Base-by-base conservation (phyloP, 2,797 vertebrate genomes). In the Odontamblyopus rebecca region DNA sequence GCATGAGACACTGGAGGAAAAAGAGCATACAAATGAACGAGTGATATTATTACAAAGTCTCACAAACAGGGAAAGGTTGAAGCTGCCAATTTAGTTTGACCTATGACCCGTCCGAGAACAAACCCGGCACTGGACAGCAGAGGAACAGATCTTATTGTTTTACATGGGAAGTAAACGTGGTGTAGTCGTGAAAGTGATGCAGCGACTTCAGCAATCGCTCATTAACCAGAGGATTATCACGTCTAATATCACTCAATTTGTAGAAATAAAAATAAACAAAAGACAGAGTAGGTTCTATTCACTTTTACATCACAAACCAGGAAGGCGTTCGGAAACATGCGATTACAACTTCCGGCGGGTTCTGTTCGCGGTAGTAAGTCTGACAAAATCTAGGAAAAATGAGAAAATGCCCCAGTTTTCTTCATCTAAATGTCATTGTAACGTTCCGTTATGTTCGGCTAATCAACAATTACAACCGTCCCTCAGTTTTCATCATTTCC, bases 1-100 rank as follows among this genome's bases (percentile, higher is more conserved):
- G 67, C 67, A 30, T 2, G 6, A 32, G 57, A 62, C 57, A 62
- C 51, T 56, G 77, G 57, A 62, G 57, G 16, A 30, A 64, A 77
- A 26, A 6, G 30, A 62, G 54, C 35, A 69, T 27, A 69, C 29
- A 77, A 54, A 72, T 67, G 56, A 66, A 18, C 18, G 16, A 7
- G 3, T 67, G 19, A 35, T 60, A 26, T 16, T 50, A 51, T 23
- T 5, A 50, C 8, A 53, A 1, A 5, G 16, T 23, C 29, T n/a
- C 4, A 50, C 23, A 27, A 66, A 29, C 26, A 19, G 16, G 8
- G 7, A 51, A 66, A 50, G 26, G 27, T 11, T 15, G 38, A 26
- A 16, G 32, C 61, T 16, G 64, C 64, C 44, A 66, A 66, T 50
- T 66, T 50, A 29, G 64, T 66, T 29, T 51, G 26, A 50, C 23